Evolutionary conservation across 2,797 vertebrate species (phyloP), one percentile per base, ranked within the genome.

Genomic region (Platyrinchus mystaceus): DNA sequence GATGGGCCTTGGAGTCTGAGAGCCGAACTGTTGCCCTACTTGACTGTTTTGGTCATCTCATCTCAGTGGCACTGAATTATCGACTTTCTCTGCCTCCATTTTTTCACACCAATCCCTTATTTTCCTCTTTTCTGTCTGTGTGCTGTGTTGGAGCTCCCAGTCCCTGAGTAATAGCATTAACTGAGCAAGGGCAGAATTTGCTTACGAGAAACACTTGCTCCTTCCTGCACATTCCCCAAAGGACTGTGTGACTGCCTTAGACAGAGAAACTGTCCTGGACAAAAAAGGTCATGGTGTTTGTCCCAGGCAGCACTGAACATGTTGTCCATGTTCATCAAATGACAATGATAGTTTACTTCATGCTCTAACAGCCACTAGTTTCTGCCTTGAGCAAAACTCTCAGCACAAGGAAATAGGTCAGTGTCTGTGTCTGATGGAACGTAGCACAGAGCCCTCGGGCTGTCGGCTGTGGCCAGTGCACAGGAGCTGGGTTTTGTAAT

Each of bases 351-450:
- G 74, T 90, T 96, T 82, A 49, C 70, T 93, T 95, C 70, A 53
- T 88, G 89, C 76, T 92, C 62, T 73, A 37, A 47, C 70, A 86
- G 83, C 74, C 85, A 20, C 74, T 87, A 24, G 63, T 70, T 49
- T 80, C 67, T 90, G 93, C 95, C 94, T 84, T 94, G 70, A 94
- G 94, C 95, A 86, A 82, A 93, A 91, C 83, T 74, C 86, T 69
- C 18, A 34, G 89, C 87, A 28, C 9, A 63, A 53, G 62, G 85
- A 89, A 96, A 30, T 89, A 84, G 91, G 89, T 93, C 93, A 77
- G 70, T 62, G 73, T 32, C 81, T 67, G 74, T 79, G 81, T 77
- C 73, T 93, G 91, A 81, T 34, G 77, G 89, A 86, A 52, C 0
- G 1, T 6, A 56, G 83, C 84, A 6, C 15, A 19, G 49, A 80